A percentile compares a stretch with the other conserved stretches of the same genome.
phyloP scores from a whole-genome alignment of 2,888 invertebrate genomes.

The Drosophila merina region DNA sequence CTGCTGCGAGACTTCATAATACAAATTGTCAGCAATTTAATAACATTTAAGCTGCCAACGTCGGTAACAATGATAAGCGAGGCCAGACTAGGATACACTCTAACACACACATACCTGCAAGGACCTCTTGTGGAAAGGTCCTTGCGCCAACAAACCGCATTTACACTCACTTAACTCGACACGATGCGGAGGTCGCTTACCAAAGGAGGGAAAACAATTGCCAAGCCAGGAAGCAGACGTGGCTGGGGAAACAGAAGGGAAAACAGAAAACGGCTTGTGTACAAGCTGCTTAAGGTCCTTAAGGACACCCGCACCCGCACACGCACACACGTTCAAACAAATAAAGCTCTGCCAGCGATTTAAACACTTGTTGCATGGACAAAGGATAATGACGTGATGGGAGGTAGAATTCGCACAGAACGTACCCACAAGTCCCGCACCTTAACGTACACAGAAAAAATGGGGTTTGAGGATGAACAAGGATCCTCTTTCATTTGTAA shows the following conservation, averaged over 20 bases:
- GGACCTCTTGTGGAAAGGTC: constrained; percentile 8
- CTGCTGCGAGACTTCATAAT: constrained; percentile 42
- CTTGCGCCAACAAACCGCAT: constrained; percentile 62
- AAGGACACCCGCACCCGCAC: constrained; percentile 59
- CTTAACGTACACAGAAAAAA: background rate
- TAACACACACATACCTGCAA: constrained; percentile 1
- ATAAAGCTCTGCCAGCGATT: constrained; percentile 70
- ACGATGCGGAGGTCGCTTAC: constrained; percentile 48
- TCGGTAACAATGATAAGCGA: constrained; percentile 40
- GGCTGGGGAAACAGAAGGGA: constrained; percentile 14
- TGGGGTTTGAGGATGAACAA: background rate
- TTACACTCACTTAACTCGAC: constrained; percentile 76
- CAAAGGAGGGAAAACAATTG: constrained; percentile 65
- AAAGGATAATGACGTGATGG: constrained; percentile 73
- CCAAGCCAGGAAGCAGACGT: constrained; percentile 37
- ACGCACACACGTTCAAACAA: constrained; percentile 45
- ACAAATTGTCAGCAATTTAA: constrained; percentile 79
- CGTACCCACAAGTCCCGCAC: constrained; percentile 10
- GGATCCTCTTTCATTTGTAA: too few relatives aligned
- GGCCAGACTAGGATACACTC: constrained; percentile 12
- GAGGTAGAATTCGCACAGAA: constrained; percentile 13
- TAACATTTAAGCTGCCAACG: constrained; percentile 70
- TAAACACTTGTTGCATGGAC: constrained; percentile 78
- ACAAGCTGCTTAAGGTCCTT: constrained; percentile 79
- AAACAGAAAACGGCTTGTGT: constrained; percentile 49